Conservation (phyloP, 2,113 vertebrate species). For the Leptobrachium ailaonicum region DNA sequence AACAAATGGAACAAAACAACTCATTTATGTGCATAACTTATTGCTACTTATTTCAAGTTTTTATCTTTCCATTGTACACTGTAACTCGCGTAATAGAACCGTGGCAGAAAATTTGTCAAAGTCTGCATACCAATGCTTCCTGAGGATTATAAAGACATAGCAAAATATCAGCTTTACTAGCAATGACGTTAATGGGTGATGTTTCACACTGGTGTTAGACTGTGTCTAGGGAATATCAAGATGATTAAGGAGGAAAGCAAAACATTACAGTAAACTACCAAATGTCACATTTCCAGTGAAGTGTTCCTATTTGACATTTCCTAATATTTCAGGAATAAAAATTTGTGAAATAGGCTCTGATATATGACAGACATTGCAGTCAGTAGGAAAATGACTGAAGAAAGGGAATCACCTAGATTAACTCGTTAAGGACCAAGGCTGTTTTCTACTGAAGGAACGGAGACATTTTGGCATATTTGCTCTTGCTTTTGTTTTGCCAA, state of each 20-base stretch:
- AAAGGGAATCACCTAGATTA: too few species aligned
- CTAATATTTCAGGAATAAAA: neutral
- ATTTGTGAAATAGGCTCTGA: neutral
- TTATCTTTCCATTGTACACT: neutral
- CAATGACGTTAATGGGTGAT: neutral
- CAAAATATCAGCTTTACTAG: slow-evolving; percentile 9
- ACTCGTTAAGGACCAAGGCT: too few species aligned
- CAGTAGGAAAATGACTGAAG: too few species aligned
- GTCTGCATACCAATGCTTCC: slow-evolving; percentile 10
- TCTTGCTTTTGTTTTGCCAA: too few species aligned
- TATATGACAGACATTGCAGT: too few species aligned
- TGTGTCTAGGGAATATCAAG: slow-evolving; percentile 10
- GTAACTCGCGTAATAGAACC: neutral
- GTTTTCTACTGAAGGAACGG: too few species aligned
- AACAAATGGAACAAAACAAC: too few species aligned
- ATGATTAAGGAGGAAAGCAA: slow-evolving; percentile 28
- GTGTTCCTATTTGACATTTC: neutral
- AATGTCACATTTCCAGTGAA: neutral
- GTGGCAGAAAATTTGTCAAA: neutral
- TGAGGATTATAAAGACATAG: slow-evolving; percentile 38
- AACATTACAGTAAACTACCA: neutral
- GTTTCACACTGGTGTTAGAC: slow-evolving; percentile 15
- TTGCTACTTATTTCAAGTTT: neutral
- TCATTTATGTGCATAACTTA: neutral
- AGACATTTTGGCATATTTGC: too few species aligned